Base-by-base conservation (phyloP, 1,140 invertebrate species). In the Neuroterus valhalla region DNA sequence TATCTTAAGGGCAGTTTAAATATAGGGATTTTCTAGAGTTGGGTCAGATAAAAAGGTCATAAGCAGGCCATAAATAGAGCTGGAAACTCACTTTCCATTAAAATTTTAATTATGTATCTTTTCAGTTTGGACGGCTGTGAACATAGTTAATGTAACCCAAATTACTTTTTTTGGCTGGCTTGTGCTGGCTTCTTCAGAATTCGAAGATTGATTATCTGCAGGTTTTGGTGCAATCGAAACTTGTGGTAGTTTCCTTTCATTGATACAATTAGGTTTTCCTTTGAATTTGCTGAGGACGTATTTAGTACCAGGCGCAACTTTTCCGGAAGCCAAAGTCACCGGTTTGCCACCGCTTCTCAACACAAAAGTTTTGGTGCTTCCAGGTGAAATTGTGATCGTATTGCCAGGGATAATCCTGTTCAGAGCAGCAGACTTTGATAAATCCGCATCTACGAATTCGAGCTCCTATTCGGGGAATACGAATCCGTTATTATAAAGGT, bases 251-350 rank as follows among this genome's bases (percentile, higher is more conserved):
- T 55, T 26, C 21, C 14, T 55, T 0, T 21, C 19, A 5, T 38
- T 26, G 0, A 8, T 8, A 38, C 2, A 6, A 31, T 4, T 62
- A 6, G 10, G 3, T 17, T 23, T 23, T n/a, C 77, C 74, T 71
- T 87, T 86, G 8, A 86, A 67, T 52, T 86, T 86, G 21, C 79
- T 83, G 43, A 86, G 31, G 0, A 86, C 75, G 5, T 82, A 86
- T 1, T 85, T 83, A n/a, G 82, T 67, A 21, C 78, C 77, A 42
- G 82, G 72, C 38, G 79, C 68, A 3, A 82, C 75, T 44, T 80
- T 76, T 42, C 81, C 80, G 14, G 82, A 74, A 15, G 78, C 80
- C 45, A 88, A 74, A 17, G 82, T 88, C 15, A 87, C 68, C 6
- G 82, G 75, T 71, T 87, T 87, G 4, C 78, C 73, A 6, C 78